phyloP scores from a whole-genome alignment of 2,113 vertebrate genomes.

The Petaurus breviceps region DNA sequence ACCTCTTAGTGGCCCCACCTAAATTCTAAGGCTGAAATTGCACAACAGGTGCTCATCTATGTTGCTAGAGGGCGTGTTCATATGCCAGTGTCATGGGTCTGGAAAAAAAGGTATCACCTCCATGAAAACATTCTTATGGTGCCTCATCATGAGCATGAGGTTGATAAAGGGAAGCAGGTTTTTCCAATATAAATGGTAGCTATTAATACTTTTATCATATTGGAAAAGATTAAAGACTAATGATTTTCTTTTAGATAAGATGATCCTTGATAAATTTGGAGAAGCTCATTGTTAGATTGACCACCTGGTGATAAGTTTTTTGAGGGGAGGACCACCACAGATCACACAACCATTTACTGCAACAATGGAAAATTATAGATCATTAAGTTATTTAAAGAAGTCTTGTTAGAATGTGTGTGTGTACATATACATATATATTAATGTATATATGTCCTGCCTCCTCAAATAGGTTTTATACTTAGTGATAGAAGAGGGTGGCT shows the following conservation, averaged over 20 bases:
- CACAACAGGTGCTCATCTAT: not conserved
- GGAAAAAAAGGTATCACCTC: too few species aligned
- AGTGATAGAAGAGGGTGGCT: too few species aligned
- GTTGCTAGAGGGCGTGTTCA: not conserved
- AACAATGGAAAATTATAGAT: not conserved
- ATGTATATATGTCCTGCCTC: not conserved
- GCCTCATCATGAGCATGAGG: not conserved
- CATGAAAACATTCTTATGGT: not conserved
- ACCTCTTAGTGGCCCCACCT: not conserved
- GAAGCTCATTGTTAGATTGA: not conserved
- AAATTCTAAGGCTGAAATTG: not conserved
- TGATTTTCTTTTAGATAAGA: not conserved
- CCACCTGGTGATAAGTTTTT: not conserved
- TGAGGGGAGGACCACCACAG: not conserved
- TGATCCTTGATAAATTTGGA: not conserved
- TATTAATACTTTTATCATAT: not conserved
- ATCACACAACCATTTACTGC: not conserved
- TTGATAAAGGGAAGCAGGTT: not conserved
- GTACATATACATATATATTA: not conserved
- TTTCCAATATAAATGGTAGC: not conserved
- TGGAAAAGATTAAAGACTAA: not conserved
- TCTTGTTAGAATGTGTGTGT: not conserved
- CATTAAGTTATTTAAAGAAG: conserved; percentile 9
- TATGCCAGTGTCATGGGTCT: not conserved
- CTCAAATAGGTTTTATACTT: not conserved